Conservation (phyloP, 35 echinoderm and acorn worm species). For the Apostichopus californicus region DNA sequence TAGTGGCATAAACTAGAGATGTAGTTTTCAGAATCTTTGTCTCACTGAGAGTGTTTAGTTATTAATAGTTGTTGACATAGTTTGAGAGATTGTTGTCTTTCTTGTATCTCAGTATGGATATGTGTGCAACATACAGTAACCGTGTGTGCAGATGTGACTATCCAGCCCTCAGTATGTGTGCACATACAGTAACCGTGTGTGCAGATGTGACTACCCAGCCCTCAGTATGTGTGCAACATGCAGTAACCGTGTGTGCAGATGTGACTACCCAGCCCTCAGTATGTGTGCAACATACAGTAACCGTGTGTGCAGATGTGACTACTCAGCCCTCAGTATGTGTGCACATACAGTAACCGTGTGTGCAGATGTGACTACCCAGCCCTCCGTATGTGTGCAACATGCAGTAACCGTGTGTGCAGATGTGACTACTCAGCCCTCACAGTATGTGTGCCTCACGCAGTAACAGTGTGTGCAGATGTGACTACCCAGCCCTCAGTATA, state of each 20-base stretch:
- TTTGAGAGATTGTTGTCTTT: background rate
- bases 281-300: too few relatives aligned
- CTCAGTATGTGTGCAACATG: background rate
- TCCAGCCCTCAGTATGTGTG: background rate
- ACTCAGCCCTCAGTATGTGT: too few relatives aligned
- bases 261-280: too few relatives aligned
- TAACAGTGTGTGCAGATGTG: too few relatives aligned
- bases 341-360: background rate
- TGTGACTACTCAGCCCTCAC: background rate
- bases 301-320: too few relatives aligned
- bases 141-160: background rate
- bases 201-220: too few relatives aligned
- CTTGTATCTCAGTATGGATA: background rate
- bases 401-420: background rate
- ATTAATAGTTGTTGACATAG: too few relatives aligned
- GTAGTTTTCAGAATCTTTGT: too few relatives aligned
- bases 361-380: background rate
- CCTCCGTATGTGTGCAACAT: background rate
- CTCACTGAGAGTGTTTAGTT: too few relatives aligned
- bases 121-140: background rate
- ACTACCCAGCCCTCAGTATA: too few relatives aligned
- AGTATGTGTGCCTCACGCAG: background rate
- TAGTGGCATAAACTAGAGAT: too few relatives aligned
- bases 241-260: too few relatives aligned
- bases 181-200: background rate